A percentile compares a stretch with the other conserved stretches of the same genome.
These are phyloP conservation scores for Colinus virginianus DNA, from an alignment of 2,113 vertebrate species.

Conservation along the genomic window DNA sequence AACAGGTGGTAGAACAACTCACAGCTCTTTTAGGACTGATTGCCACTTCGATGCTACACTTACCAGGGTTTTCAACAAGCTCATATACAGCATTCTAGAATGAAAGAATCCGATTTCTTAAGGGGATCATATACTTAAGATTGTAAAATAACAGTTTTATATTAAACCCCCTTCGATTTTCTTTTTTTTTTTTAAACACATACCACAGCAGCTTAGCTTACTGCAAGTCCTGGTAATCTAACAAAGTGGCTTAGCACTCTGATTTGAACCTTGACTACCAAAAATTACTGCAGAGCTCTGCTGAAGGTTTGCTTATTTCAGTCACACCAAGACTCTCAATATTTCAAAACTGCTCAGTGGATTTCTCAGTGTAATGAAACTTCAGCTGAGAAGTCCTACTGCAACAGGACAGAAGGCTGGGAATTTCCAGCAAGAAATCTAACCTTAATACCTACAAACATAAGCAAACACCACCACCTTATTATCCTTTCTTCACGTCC, in stretches of 20 bases:
- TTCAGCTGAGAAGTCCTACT: background rate
- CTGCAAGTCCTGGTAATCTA: background rate
- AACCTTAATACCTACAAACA: background rate
- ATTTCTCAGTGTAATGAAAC: background rate
- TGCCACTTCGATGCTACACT: conserved; percentile 33
- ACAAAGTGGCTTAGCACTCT: background rate
- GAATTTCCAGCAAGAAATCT: background rate
- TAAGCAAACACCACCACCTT: background rate
- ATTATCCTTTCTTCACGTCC: background rate
- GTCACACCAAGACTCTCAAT: background rate
- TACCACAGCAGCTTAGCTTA: background rate
- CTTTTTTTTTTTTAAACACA: background rate
- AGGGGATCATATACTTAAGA: background rate
- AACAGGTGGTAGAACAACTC: conserved; percentile 25
- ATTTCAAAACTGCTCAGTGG: background rate
- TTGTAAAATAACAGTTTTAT: background rate
- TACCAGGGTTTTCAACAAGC: background rate
- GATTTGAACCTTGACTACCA: background rate
- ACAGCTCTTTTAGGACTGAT: conserved; percentile 10
- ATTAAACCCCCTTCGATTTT: too few species aligned
- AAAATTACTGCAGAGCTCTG: background rate
- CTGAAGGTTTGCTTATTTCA: background rate
- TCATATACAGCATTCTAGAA: background rate
- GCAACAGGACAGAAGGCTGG: background rate
- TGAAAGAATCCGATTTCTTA: background rate